Conservation (phyloP, 2,797 vertebrate genomes). For the Urophycis tenuis region DNA sequence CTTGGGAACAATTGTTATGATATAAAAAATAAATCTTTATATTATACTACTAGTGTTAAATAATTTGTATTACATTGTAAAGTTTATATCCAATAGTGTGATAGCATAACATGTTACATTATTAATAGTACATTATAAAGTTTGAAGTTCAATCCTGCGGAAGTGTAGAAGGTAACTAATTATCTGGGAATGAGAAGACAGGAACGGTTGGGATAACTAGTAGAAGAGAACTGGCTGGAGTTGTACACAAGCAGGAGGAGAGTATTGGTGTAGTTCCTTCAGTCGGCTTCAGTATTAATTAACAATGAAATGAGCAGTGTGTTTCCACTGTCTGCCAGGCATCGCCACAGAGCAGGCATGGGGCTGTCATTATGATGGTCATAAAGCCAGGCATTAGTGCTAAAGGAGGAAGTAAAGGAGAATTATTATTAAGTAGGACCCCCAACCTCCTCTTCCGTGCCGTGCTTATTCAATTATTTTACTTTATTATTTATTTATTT, state of each 20-base stretch:
- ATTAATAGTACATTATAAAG: neutral
- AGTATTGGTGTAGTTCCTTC: constrained; percentile 7
- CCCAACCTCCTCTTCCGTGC: constrained; percentile 10
- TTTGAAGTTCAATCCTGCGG: neutral
- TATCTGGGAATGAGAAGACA: neutral
- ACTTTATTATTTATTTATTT: constrained; percentile 17
- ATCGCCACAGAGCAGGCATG: constrained; percentile 29
- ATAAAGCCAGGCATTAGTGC: constrained; percentile 28
- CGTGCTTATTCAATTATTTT: constrained; percentile 27
- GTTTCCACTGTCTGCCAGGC: constrained; percentile 14
- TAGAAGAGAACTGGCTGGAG: neutral
- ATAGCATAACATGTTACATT: neutral
- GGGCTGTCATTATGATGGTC: constrained; percentile 39
- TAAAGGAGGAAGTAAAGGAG: constrained; percentile 13
- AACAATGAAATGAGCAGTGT: constrained; percentile 12
- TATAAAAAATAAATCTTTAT: neutral
- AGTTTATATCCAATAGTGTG: neutral
- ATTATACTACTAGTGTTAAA: neutral
- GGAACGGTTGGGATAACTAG: neutral
- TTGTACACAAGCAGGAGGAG: neutral
- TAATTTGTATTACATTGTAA: neutral
- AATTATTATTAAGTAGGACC: constrained; percentile 23
- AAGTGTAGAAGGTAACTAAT: neutral
- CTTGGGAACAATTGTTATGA: neutral
- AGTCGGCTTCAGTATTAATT: constrained; percentile 16